A percentile compares a stretch with the other conserved stretches of the same genome.
Conservation (phyloP, 2,888 invertebrate genomes). For the Polyommatus iphigenia region DNA sequence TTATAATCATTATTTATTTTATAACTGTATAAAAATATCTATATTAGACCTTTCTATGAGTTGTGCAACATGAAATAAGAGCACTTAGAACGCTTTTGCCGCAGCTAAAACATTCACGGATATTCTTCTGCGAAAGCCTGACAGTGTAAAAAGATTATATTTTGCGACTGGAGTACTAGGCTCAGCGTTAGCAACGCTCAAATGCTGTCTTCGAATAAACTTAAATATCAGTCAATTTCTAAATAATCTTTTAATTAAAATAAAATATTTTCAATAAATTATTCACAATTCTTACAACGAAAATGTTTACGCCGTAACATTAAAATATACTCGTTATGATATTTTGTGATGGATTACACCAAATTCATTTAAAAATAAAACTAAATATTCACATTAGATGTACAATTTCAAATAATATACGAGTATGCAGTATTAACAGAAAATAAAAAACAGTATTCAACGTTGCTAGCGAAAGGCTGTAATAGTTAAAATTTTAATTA, state of each 20-base stretch:
- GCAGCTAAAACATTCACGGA: constrained; percentile 32
- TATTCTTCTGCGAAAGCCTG: constrained; percentile 32
- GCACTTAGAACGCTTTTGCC: constrained; percentile 44
- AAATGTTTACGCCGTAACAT: constrained; percentile 20
- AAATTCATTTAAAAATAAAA: constrained; percentile 24
- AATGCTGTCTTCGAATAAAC: constrained; percentile 35
- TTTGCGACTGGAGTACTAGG: constrained; percentile 28
- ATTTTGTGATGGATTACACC: constrained; percentile 24
- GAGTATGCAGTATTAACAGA: constrained; percentile 28
- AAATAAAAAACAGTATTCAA: constrained; percentile 40
- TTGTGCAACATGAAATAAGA: constrained; percentile 42
- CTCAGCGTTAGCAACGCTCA: constrained; percentile 40
- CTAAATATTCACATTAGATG: constrained; percentile 31
- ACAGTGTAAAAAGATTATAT: constrained; percentile 32
- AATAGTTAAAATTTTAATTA: constrained; percentile 35
- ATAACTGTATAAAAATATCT: constrained; percentile 42
- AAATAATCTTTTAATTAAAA: constrained; percentile 29
- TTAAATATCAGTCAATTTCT: constrained; percentile 33
- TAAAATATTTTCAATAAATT: constrained; percentile 34
- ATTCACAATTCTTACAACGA: constrained; percentile 29
- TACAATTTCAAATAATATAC: constrained; percentile 30
- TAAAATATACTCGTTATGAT: constrained; percentile 15
- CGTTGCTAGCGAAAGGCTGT: constrained; percentile 40
- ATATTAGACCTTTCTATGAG: constrained; percentile 36
- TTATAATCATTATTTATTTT: constrained; percentile 32